A percentile compares a stretch with the other conserved stretches of the same genome.
Conservation (phyloP, 2,113 vertebrate genomes). For the Irena cyanogastra region DNA sequence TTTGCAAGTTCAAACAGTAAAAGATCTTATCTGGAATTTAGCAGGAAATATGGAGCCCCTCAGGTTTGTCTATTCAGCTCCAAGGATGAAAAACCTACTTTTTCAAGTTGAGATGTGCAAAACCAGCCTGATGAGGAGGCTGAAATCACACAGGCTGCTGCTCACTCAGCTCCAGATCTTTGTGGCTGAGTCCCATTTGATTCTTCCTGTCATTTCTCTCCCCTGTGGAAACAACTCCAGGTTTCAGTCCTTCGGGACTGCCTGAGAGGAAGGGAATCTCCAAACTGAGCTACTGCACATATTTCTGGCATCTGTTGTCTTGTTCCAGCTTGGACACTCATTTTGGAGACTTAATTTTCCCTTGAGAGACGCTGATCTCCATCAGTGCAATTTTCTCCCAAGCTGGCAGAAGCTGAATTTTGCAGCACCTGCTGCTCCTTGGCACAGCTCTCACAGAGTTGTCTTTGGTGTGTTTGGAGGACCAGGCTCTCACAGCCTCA, state of each 20-base stretch:
- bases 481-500: neutral
- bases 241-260: neutral
- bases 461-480: neutral
- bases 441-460: neutral
- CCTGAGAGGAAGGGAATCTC: neutral
- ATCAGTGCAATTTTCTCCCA: neutral
- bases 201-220: neutral
- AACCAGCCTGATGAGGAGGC: neutral
- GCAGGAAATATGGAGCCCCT: conserved; percentile 14
- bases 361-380: neutral
- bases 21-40: conserved; percentile 10
- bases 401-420: neutral
- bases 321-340: neutral
- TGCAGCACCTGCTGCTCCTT: neutral
- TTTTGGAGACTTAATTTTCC: neutral
- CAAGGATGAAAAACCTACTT: neutral
- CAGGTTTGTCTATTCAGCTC: neutral
- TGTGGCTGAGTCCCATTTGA: neutral
- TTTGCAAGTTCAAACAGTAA: conserved; percentile 30
- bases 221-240: neutral
- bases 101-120: neutral
- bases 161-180: neutral
- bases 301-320: neutral
- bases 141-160: neutral
- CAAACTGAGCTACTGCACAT: neutral